Conservation (phyloP, 1,140 invertebrate genomes). For the Trichonephila inaurata region DNA sequence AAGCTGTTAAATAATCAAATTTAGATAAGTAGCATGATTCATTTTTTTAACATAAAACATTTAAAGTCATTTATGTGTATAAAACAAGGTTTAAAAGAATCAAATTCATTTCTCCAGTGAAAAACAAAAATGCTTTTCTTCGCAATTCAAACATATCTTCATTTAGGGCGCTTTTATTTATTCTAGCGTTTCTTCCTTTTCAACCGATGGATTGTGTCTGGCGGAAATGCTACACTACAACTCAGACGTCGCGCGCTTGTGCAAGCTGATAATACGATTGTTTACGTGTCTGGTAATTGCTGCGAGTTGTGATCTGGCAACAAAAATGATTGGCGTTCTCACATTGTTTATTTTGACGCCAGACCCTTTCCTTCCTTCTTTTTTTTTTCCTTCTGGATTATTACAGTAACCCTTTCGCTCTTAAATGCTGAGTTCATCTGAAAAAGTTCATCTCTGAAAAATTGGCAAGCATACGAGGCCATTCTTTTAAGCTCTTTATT, state of each 20-base stretch:
- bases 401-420: neutral
- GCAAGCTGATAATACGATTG: constrained; percentile 30
- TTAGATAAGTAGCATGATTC: too few species aligned
- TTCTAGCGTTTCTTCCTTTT: neutral
- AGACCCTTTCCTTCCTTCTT: neutral
- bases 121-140: neutral
- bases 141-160: neutral
- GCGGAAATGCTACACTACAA: neutral
- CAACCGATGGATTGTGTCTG: neutral
- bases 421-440: neutral
- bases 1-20: too few species aligned
- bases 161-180: neutral
- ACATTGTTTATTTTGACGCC: constrained; percentile 46
- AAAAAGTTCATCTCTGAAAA: neutral
- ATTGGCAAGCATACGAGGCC: too few species aligned
- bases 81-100: too few species aligned
- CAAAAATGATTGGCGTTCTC: constrained; percentile 23
- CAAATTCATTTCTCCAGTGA: too few species aligned
- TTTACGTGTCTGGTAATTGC: constrained; percentile 62
- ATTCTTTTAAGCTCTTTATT: too few species aligned
- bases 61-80: too few species aligned
- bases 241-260: neutral
- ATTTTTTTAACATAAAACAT: too few species aligned
- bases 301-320: neutral
- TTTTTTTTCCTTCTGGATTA: neutral